Conservation (phyloP, 2,113 vertebrate genomes). For the Holacanthus passer region DNA sequence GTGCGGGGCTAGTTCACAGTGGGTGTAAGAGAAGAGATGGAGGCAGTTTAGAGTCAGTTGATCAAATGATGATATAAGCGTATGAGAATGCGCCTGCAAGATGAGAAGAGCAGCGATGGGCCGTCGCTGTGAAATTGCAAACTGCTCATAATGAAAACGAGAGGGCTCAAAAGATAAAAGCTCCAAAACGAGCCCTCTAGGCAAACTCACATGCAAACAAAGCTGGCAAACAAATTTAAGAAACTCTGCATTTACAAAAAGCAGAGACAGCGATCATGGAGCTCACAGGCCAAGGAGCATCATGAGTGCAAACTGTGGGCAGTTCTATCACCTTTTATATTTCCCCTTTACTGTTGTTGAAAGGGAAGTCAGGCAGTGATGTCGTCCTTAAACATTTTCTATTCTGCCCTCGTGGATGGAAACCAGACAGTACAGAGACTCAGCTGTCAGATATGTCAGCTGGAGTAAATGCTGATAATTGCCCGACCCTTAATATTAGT, state of each 20-base stretch:
- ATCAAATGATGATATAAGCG: background rate
- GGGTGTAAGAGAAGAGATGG: background rate
- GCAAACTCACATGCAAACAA: background rate
- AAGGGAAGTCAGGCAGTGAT: background rate
- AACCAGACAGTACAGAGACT: too few species aligned
- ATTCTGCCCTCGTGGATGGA: too few species aligned
- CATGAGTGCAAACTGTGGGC: background rate
- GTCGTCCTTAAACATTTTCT: too few species aligned
- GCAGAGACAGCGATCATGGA: background rate
- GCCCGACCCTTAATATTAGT: too few species aligned
- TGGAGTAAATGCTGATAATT: too few species aligned
- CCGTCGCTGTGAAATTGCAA: background rate
- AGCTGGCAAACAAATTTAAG: background rate
- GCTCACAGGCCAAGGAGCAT: background rate
- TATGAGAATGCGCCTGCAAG: background rate
- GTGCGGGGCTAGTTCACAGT: background rate
- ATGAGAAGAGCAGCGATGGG: background rate
- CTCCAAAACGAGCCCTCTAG: background rate
- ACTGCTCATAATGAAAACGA: slow-evolving; percentile 19
- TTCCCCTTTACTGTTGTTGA: background rate
- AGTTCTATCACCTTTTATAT: background rate
- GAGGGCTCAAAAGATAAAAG: background rate
- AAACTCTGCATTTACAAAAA: background rate
- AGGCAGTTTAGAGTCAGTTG: too few species aligned
- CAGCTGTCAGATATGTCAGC: too few species aligned